Conservation (phyloP, 2,113 vertebrate species). For the Sebastes fasciatus region DNA sequence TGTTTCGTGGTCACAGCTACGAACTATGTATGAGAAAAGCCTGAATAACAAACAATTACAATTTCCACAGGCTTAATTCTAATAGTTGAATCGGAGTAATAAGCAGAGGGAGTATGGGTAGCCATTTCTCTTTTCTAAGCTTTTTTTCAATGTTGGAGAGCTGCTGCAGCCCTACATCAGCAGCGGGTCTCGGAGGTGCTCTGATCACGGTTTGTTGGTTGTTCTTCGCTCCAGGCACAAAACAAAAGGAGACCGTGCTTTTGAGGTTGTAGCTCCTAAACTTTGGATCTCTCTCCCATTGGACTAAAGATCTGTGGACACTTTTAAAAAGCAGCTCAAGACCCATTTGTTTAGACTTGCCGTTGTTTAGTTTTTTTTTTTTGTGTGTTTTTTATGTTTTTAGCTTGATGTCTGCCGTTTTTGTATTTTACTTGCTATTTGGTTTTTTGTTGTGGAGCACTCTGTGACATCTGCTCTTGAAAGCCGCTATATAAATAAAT, state of each 20-base stretch:
- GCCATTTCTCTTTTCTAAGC: background rate
- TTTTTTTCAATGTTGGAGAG: constrained; percentile 5
- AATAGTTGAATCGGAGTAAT: background rate
- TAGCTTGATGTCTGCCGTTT: background rate
- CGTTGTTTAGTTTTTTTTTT: background rate
- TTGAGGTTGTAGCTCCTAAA: background rate
- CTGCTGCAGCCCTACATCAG: background rate
- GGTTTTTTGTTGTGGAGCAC: background rate
- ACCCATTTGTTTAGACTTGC: background rate
- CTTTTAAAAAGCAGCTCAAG: background rate
- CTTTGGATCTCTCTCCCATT: background rate
- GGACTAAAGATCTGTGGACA: no score
- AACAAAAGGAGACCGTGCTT: background rate
- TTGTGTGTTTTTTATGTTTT: background rate
- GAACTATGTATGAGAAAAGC: no score
- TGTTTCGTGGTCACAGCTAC: no score
- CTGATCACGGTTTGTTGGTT: background rate
- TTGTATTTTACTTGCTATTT: background rate
- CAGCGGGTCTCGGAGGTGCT: background rate
- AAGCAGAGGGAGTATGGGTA: background rate
- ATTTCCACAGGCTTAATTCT: background rate
- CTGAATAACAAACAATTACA: no score
- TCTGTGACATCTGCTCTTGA: background rate
- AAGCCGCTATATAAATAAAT: background rate
- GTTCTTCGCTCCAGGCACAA: background rate